Conservation (phyloP, 1,140 invertebrate genomes). For the Panagrolaimus sp. region DNA sequence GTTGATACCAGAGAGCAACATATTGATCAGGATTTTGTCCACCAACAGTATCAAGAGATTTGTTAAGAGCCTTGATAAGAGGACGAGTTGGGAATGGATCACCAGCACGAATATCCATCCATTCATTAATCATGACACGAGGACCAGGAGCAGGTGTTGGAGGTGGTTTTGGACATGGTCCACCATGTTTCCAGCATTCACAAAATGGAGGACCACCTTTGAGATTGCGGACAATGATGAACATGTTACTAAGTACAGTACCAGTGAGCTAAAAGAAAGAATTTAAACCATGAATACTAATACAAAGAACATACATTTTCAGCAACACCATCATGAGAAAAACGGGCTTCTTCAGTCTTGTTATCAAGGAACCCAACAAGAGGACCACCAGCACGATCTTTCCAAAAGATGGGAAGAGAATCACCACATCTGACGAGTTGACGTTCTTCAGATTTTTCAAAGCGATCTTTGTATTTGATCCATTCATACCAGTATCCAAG, state of each 20-base stretch:
- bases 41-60: slow-evolving; percentile 36
- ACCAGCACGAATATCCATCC: slow-evolving; percentile 39
- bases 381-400: slow-evolving; percentile 19
- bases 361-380: slow-evolving; percentile 39
- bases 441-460: slow-evolving; percentile 26
- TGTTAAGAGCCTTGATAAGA: slow-evolving; percentile 35
- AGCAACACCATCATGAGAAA: slow-evolving; percentile 31
- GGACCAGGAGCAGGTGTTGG: slow-evolving; percentile 24
- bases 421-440: slow-evolving; percentile 33
- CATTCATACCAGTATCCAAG: slow-evolving; percentile 48
- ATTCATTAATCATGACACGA: slow-evolving; percentile 43
- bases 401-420: slow-evolving; percentile 38
- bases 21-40: slow-evolving; percentile 46
- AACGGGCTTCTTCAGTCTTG: slow-evolving; percentile 42
- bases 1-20: slow-evolving; percentile 46
- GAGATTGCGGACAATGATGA: slow-evolving; percentile 24
- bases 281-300: neutral
- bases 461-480: slow-evolving; percentile 44
- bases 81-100: slow-evolving; percentile 36
- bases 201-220: slow-evolving; percentile 30
- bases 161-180: slow-evolving; percentile 26
- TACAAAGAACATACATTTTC: slow-evolving; percentile 21
- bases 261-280: slow-evolving; percentile 28
- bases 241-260: slow-evolving; percentile 15
- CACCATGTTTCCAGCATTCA: slow-evolving; percentile 33